Percentiles rank a stretch among this genome's conserved stretches.
Evolutionary conservation across 1,140 invertebrate genomes (phyloP).

Genomic region (Aporrectodea caliginosa): DNA sequence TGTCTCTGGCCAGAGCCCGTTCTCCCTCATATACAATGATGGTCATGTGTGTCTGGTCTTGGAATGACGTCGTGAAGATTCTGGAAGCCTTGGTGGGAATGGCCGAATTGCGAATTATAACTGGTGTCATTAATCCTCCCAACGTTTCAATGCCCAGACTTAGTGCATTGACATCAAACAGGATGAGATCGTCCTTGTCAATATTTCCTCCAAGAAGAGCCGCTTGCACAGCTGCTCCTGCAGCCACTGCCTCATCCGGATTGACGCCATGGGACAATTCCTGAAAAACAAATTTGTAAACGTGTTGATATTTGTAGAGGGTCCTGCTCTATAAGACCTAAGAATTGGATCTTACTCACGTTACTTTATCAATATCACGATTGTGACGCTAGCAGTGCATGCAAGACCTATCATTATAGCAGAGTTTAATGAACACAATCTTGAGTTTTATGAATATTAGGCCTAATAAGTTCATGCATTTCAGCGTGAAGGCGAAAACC

Average conservation of each 20-base stretch:
- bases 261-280: constrained; percentile 97
- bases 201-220: constrained; percentile 68
- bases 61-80: constrained; percentile 97
- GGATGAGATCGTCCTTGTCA: constrained; percentile 91
- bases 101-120: constrained; percentile 95
- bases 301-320: too few species aligned
- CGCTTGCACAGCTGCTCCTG: constrained; percentile 97
- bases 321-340: too few species aligned
- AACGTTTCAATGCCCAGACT: constrained; percentile 99
- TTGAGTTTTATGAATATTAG: too few species aligned
- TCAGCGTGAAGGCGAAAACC: too few species aligned
- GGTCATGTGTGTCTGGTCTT: constrained; percentile 98
- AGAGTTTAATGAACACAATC: too few species aligned
- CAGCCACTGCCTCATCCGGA: constrained; percentile 76
- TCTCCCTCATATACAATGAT: constrained; percentile 98
- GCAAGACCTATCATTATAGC: too few species aligned
- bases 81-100: constrained; percentile 99
- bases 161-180: constrained; percentile 95
- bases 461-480: too few species aligned
- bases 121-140: constrained; percentile 98
- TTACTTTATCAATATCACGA: too few species aligned
- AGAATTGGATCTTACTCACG: too few species aligned
- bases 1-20: constrained; percentile 99
- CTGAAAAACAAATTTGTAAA: too few species aligned
- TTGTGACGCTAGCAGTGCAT: too few species aligned